A percentile compares a stretch with the other conserved stretches of the same genome.
Conservation (phyloP, 2,113 vertebrate species). For the Syrmaticus mikado region DNA sequence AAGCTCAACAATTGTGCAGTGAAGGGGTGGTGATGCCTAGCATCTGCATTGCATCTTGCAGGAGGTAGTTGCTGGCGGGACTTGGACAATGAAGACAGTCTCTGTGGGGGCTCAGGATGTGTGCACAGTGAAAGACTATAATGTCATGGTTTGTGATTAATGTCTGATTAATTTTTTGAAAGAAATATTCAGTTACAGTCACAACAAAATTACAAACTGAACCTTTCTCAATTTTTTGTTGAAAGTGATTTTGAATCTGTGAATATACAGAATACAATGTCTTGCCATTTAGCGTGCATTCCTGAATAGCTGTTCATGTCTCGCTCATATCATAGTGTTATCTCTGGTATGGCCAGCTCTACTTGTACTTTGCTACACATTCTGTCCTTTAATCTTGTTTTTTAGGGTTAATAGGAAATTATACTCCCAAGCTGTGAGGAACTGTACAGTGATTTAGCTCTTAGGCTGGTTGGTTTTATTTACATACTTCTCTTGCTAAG, state of each 20-base stretch:
- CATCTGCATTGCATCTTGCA: background rate
- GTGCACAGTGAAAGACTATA: background rate
- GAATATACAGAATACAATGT: background rate
- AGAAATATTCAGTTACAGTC: constrained; percentile 14
- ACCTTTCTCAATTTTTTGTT: constrained; percentile 45
- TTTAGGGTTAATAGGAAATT: constrained; percentile 52
- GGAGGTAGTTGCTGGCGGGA: background rate
- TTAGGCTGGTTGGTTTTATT: constrained; percentile 71
- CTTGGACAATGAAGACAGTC: background rate
- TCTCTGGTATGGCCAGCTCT: constrained; percentile 38
- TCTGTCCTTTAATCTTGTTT: constrained; percentile 11
- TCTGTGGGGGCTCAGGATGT: background rate
- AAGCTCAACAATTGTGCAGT: background rate
- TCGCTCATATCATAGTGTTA: constrained; percentile 6
- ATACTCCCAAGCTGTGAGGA: constrained; percentile 42
- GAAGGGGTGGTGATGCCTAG: background rate
- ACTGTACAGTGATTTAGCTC: constrained; percentile 35
- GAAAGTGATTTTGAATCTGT: constrained; percentile 29
- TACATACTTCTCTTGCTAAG: constrained; percentile 48
- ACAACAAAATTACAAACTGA: background rate
- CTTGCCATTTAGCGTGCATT: constrained; percentile 48
- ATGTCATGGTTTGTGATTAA: background rate
- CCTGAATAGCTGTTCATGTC: constrained; percentile 28
- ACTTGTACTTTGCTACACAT: constrained; percentile 9
- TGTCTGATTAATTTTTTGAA: background rate